Evolutionary conservation across 2,113 vertebrate species (phyloP), one percentile per base, ranked within the genome.

Genomic region (Oreochromis niloticus): DNA sequence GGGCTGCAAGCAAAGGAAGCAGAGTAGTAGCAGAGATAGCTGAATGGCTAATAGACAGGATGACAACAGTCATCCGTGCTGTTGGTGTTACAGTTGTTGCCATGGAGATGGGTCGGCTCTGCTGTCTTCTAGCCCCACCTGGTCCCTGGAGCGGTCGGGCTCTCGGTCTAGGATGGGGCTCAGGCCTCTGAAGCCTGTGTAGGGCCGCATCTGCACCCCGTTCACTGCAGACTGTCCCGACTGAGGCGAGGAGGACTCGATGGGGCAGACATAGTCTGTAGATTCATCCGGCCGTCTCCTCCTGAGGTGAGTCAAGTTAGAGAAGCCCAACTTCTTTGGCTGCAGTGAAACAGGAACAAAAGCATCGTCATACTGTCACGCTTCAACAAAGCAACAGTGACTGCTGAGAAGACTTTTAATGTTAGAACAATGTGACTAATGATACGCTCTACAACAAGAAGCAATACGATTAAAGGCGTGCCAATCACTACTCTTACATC

Each of bases 321-420:
- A 97, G 95, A 99, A 98, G 81, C 97, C 97, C 57, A 98, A 95
- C 95, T 99, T 99, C 96, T 97, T 99, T 50, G 97, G 98, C 98
- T 99, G 93, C 88, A 96, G 95, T 1, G 85, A 85, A 63, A 81
- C 13, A 9, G 14, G 9, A 83, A 34, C 24, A 1, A 17, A 34
- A 61, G 9, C n/a, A 50, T n/a, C 2, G 17, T 73, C 22, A 73
- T 10, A 6, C 8, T 3, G 41, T 78, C 27, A 1, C 10, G 3
- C 73, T 78, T 1, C 43, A 0, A 52, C 16, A 50, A 8, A 50
- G 14, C 14, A 48, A 17, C 5, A 46, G 22, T 0, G 2, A 27
- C 16, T 1, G 43, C 43, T 1, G 24, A 19, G 71, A 0, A 1
- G 6, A 30, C 71, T 48, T 48, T 75, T 75, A 32, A 30, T 30